Base-by-base conservation (phyloP, 1,140 invertebrate species). In the Paralvinella palmiformis region DNA sequence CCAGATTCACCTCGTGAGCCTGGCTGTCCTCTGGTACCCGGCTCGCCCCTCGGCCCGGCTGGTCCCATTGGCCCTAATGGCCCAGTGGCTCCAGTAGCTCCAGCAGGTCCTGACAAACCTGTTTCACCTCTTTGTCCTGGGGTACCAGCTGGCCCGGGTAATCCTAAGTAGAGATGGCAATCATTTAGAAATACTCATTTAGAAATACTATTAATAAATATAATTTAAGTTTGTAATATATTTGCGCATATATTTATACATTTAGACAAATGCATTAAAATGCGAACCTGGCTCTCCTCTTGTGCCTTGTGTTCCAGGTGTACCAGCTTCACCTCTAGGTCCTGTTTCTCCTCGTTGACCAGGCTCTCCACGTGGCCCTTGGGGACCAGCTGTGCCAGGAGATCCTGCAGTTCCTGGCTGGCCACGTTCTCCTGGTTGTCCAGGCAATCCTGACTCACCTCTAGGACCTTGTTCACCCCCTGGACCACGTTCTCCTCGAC, bases 231-330 rank as follows among this genome's bases (percentile, higher is more conserved):
- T n/a, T n/a, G n/a, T n/a, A n/a, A n/a, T n/a, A n/a, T n/a, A n/a
- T n/a, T n/a, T n/a, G n/a, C n/a, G n/a, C n/a, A n/a, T n/a, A n/a
- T n/a, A n/a, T n/a, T n/a, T n/a, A n/a, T n/a, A n/a, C n/a, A n/a
- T n/a, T n/a, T n/a, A n/a, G n/a, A n/a, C n/a, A n/a, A n/a, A n/a
- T n/a, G n/a, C n/a, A n/a, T n/a, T n/a, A n/a, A n/a, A n/a, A n/a
- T n/a, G n/a, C n/a, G n/a, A n/a, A 37, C 60, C 60, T 27, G 44
- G 3, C 27, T 17, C 20, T 62, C 60, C 60, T 7, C 3, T 29
- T 62, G 24, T 15, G 61, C 62, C 62, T 22, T 13, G 20, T 32
- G 52, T 20, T 63, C 62, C 62, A 63, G 50, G 17, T 35, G 52
- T 31, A 15, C 62, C 62, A 15, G 32, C 1, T 61, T 24, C n/a